These are phyloP conservation scores for Epinotia bilunana DNA, from an alignment of 2,888 invertebrate species.

Conservation along the genomic window DNA sequence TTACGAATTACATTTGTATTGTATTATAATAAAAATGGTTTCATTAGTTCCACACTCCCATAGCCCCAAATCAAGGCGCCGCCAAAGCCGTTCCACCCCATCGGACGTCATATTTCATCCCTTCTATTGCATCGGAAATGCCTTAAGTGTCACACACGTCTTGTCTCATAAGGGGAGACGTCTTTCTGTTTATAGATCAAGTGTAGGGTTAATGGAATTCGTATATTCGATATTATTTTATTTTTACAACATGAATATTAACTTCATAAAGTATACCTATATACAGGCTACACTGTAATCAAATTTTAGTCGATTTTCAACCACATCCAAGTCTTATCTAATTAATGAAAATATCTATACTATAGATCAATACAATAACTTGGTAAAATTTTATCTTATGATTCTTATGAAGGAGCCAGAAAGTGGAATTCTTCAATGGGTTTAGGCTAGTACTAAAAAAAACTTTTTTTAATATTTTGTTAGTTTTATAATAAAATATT, in stretches of 20 bases:
- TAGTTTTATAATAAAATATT: too few species aligned
- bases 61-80: conserved; percentile 35
- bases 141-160: conserved; percentile 41
- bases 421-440: too few species aligned
- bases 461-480: too few species aligned
- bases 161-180: conserved; percentile 40
- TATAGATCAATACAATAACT: too few species aligned
- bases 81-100: conserved; percentile 32
- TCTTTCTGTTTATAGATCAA: conserved; percentile 21
- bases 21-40: not conserved
- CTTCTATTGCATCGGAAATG: conserved; percentile 38
- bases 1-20: not conserved
- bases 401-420: too few species aligned
- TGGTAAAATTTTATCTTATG: too few species aligned
- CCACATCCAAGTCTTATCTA: too few species aligned
- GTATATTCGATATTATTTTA: conserved; percentile 5
- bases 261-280: not conserved
- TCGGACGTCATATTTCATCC: conserved; percentile 39
- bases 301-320: too few species aligned
- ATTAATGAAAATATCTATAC: too few species aligned
- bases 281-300: too few species aligned
- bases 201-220: conserved; percentile 29
- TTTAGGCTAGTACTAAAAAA: too few species aligned
- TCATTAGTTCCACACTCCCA: conserved; percentile 9
- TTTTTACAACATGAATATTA: not conserved